Base-by-base conservation (phyloP, 1,140 invertebrate genomes). In the Sminthurinus signatus region DNA sequence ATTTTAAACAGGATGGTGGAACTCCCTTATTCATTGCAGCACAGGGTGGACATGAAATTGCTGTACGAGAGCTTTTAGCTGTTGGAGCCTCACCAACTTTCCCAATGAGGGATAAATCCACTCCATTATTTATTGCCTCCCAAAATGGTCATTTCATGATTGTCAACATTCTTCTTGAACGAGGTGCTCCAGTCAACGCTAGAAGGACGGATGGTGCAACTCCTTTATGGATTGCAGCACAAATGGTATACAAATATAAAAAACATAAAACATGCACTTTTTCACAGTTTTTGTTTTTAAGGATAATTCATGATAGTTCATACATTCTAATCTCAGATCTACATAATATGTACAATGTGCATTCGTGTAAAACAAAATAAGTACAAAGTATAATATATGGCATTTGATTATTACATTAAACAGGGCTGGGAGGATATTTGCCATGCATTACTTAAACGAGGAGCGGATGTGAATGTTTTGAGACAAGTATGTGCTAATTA, bases 171-270 rank as follows among this genome's bases (percentile, higher is more conserved):
- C 79, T 94, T 19, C 74, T 93, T 50, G 77, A 81, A 23, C 82
- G 82, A 28, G 86, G 86, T 62, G 89, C 87, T 4, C 78, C 82
- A 62, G 81, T 84, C 32, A 88, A 93, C 75, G 77, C 80, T 0
- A 78, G 82, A 62, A 80, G 89, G 66, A 83, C 81, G 50, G 93
- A 96, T 78, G 85, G 88, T 60, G 89, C 91, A 57, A 89, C 89
- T 14, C 86, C 93, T 32, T 81, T 96, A 43, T 96, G 91, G 91
- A 95, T 96, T 72, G 87, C 91, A 2, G 83, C 89, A 44, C 93
- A 96, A 82, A 93, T 93, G 86, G 92, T n/a, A n/a, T n/a, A n/a
- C n/a, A n/a, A n/a, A n/a, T n/a, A n/a, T n/a, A n/a, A n/a, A n/a
- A n/a, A n/a, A n/a, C n/a, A n/a, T n/a, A n/a, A n/a, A n/a, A n/a